phyloP scores from a whole-genome alignment of 2,888 invertebrate genomes.

The Lasius fuliginosus region DNA sequence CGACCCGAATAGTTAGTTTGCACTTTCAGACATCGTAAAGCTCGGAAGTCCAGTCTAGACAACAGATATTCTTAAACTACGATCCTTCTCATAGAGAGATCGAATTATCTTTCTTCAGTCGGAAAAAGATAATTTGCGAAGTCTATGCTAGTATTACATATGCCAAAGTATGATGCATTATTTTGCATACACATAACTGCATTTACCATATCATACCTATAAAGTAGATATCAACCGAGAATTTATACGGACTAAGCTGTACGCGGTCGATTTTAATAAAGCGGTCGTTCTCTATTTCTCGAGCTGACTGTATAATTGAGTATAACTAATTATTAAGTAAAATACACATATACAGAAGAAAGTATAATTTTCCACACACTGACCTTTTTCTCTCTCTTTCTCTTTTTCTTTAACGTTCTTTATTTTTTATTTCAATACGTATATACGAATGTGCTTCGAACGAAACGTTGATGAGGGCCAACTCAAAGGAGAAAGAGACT shows the following conservation, averaged over 20 bases:
- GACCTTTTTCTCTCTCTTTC: not conserved
- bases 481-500: slow-evolving; percentile 36
- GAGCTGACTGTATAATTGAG: not conserved
- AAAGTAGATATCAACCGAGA: not conserved
- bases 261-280: not conserved
- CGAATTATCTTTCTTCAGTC: not conserved
- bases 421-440: not conserved
- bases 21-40: not conserved
- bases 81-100: not conserved
- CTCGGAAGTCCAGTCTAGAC: not conserved
- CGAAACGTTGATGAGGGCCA: not conserved
- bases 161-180: not conserved
- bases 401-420: not conserved
- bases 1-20: slow-evolving; percentile 3
- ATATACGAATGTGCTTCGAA: not conserved
- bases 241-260: not conserved
- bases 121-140: not conserved
- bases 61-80: slow-evolving; percentile 11
- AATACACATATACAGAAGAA: not conserved
- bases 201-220: not conserved
- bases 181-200: not conserved
- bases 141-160: not conserved
- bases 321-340: not conserved
- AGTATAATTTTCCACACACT: no score
- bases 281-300: not conserved